These are phyloP conservation scores for Xenentodon cancila DNA, from an alignment of 2,797 vertebrate species.

Conservation along the genomic window DNA sequence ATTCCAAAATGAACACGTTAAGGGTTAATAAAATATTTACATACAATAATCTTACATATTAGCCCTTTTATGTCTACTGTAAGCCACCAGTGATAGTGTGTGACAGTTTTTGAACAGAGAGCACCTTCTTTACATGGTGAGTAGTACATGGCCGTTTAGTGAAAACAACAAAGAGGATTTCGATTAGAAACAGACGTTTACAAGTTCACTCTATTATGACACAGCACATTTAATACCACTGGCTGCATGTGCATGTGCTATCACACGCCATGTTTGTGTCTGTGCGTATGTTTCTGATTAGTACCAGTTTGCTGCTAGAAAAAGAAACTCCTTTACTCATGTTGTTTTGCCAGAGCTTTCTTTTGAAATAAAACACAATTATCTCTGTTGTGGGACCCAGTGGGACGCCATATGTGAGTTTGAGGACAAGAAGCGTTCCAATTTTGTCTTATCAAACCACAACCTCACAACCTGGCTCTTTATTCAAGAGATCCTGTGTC, in stretches of 20 bases:
- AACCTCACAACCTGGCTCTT: constrained; percentile 39
- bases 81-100: constrained; percentile 19
- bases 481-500: constrained; percentile 57
- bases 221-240: constrained; percentile 59
- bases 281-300: constrained; percentile 71
- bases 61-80: too few species aligned
- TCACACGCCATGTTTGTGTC: constrained; percentile 39
- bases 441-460: constrained; percentile 41
- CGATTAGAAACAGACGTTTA: constrained; percentile 81
- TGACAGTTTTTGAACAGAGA: constrained; percentile 31
- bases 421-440: constrained; percentile 20
- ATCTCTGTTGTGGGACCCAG: constrained; percentile 25
- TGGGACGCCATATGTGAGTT: constrained; percentile 28
- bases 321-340: constrained; percentile 63
- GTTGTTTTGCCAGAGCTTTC: constrained; percentile 40
- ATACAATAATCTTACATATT: too few species aligned
- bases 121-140: constrained; percentile 40
- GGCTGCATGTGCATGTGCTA: constrained; percentile 24
- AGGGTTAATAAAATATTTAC: too few species aligned
- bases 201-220: constrained; percentile 63
- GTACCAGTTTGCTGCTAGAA: constrained; percentile 62
- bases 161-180: constrained; percentile 65
- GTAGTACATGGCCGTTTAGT: constrained; percentile 53
- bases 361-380: constrained; percentile 42
- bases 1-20: too few species aligned